These are phyloP conservation scores for Antheraea assamensis DNA, from an alignment of 2,888 invertebrate genomes.

Conservation along the genomic window DNA sequence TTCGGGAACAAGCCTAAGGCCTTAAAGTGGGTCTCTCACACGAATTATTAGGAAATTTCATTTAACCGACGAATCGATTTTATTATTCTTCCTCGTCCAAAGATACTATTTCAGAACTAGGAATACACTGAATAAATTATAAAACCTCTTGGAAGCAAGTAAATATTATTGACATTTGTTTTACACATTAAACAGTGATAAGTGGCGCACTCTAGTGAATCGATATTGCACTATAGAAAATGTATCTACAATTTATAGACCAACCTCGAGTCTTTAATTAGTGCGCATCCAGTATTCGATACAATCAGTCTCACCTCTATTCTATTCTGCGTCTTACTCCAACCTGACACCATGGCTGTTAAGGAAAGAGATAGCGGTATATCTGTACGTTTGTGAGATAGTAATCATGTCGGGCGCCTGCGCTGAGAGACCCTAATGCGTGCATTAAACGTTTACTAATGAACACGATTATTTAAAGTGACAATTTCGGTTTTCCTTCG, in stretches of 20 bases:
- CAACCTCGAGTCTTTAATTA: constrained; percentile 62
- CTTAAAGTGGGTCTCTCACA: too few relatives aligned
- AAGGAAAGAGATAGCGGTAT: constrained; percentile 42
- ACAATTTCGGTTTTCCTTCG: constrained; percentile 73
- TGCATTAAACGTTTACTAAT: constrained; percentile 81
- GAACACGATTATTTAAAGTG: constrained; percentile 81
- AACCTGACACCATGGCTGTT: neutral
- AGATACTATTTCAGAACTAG: neutral
- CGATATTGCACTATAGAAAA: constrained; percentile 1
- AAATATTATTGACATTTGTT: neutral
- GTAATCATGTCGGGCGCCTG: constrained; percentile 73
- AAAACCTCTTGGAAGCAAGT: neutral
- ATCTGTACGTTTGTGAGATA: constrained; percentile 56
- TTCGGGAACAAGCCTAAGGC: too few relatives aligned
- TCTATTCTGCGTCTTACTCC: constrained; percentile 52
- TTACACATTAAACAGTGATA: neutral
- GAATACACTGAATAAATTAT: neutral
- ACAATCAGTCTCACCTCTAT: constrained; percentile 71
- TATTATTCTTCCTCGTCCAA: too few relatives aligned
- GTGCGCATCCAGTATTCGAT: constrained; percentile 72
- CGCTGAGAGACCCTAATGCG: constrained; percentile 77
- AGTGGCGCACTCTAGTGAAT: constrained; percentile 1
- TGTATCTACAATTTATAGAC: constrained; percentile 16
- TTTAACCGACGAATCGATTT: too few relatives aligned
- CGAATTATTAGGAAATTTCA: too few relatives aligned